phyloP scores from a whole-genome alignment of 1,140 invertebrate genomes.

The Hycleus phaleratus region DNA sequence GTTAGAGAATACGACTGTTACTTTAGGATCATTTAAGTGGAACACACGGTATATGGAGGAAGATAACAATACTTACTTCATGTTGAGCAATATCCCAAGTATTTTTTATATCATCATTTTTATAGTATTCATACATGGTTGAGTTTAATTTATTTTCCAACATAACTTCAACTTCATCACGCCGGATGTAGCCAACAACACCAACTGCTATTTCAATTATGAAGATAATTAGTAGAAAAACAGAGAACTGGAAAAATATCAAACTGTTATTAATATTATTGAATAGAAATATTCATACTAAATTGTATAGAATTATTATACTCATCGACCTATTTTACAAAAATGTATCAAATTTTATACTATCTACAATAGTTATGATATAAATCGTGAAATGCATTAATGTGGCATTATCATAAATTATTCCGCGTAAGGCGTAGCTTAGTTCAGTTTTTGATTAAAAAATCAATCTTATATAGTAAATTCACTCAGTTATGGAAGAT shows the following conservation, averaged over 20 bases:
- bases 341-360: too few relatives aligned
- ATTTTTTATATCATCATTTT: slow-evolving; percentile 50
- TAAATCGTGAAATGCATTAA: too few relatives aligned
- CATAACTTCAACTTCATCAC: slow-evolving; percentile 57
- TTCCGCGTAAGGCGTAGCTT: too few relatives aligned
- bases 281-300: slow-evolving; percentile 18
- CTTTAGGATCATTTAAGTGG: too few relatives aligned
- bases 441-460: too few relatives aligned
- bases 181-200: slow-evolving; percentile 76
- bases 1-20: too few relatives aligned
- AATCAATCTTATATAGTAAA: too few relatives aligned
- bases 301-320: too few relatives aligned
- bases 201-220: slow-evolving; percentile 76
- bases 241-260: slow-evolving; percentile 62
- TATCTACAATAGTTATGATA: too few relatives aligned
- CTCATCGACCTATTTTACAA: too few relatives aligned
- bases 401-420: too few relatives aligned
- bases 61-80: slow-evolving; percentile 48
- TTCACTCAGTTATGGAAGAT: too few relatives aligned
- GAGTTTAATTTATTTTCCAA: slow-evolving; percentile 58
- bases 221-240: slow-evolving; percentile 74
- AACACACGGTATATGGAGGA: not conserved
- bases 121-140: slow-evolving; percentile 59
- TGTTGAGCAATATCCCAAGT: slow-evolving; percentile 73
- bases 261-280: not conserved